Conservation (phyloP, 2,888 invertebrate genomes). For the Cosmia trapezina region DNA sequence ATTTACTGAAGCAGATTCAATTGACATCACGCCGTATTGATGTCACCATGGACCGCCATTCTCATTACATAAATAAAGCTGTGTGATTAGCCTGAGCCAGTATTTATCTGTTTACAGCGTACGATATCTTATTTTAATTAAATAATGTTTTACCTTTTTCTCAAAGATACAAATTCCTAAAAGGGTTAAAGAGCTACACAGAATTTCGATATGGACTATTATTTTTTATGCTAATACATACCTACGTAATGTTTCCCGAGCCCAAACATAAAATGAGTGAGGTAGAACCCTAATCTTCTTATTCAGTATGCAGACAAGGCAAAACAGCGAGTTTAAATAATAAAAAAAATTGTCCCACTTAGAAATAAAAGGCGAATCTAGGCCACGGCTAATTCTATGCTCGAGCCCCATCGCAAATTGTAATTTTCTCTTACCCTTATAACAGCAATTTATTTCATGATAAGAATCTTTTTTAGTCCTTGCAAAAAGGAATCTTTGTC, state of each 20-base stretch:
- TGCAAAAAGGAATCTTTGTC: slow-evolving; percentile 85
- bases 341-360: slow-evolving; percentile 56
- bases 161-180: slow-evolving; percentile 53
- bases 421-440: slow-evolving; percentile 84
- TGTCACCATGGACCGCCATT: slow-evolving; percentile 18
- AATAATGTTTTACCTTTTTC: slow-evolving; percentile 13
- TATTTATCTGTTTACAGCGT: neutral
- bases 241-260: slow-evolving; percentile 53
- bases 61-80: slow-evolving; percentile 28
- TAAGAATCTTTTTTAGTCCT: slow-evolving; percentile 88
- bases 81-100: slow-evolving; percentile 5
- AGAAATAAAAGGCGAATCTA: slow-evolving; percentile 65
- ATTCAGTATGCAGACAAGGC: slow-evolving; percentile 60
- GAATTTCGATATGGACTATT: slow-evolving; percentile 49
- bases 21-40: slow-evolving; percentile 37
- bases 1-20: slow-evolving; percentile 15
- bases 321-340: slow-evolving; percentile 58
- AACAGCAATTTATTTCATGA: slow-evolving; percentile 84
- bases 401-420: slow-evolving; percentile 84
- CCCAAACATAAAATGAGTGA: slow-evolving; percentile 61
- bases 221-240: slow-evolving; percentile 58
- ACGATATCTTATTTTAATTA: slow-evolving; percentile 31
- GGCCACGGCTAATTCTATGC: slow-evolving; percentile 80
- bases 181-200: slow-evolving; percentile 49
- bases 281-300: slow-evolving; percentile 50